Conservation (phyloP, 2,797 vertebrate genomes). For the Bradypodion pumilum region DNA sequence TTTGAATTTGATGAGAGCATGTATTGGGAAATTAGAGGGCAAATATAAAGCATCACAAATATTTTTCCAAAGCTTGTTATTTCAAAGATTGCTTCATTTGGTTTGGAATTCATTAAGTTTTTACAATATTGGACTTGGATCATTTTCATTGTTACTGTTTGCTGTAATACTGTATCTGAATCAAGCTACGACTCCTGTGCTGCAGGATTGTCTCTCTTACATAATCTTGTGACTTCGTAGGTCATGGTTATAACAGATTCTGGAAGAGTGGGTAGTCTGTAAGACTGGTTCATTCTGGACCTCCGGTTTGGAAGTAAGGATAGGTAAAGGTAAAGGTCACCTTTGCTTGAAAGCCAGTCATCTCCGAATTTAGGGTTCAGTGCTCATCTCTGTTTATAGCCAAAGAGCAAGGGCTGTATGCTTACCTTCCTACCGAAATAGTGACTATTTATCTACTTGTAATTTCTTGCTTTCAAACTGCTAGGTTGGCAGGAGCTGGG, state of each 20-base stretch:
- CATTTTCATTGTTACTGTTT: neutral
- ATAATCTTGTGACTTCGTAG: neutral
- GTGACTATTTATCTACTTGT: no score
- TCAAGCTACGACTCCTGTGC: neutral
- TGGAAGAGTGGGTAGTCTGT: neutral
- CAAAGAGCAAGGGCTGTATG: no score
- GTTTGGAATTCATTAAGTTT: neutral
- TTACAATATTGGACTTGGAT: neutral
- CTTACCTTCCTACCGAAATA: no score
- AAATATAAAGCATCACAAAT: neutral
- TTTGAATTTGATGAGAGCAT: conserved; percentile 3
- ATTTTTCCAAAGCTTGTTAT: neutral
- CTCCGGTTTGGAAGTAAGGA: neutral
- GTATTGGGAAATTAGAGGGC: neutral
- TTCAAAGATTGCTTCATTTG: neutral
- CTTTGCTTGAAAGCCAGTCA: no score
- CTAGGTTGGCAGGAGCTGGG: no score
- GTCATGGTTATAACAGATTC: neutral
- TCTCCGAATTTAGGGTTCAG: no score
- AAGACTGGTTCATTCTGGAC: neutral
- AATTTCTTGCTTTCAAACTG: no score
- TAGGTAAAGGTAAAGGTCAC: no score
- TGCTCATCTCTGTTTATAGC: no score
- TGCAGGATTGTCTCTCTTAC: neutral
- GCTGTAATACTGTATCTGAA: neutral